Evolutionary conservation across 2,113 vertebrate genomes (phyloP), one percentile per base, ranked within the genome.

Genomic region (Myodes glareolus): DNA sequence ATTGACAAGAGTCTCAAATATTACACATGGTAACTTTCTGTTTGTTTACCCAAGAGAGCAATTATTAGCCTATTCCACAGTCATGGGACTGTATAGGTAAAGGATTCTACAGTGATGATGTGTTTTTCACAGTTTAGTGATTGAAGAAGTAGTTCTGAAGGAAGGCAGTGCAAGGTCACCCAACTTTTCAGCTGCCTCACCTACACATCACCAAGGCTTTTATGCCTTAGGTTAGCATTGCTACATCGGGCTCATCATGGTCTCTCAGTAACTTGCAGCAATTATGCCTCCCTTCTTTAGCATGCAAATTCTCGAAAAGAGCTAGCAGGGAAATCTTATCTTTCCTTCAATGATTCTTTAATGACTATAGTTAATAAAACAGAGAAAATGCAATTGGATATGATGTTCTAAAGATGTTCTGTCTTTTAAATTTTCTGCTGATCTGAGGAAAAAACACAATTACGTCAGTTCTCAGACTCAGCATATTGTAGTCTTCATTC

Each of bases 361-460:
- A 97, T 97, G 92, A 90, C 68, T 90, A 3, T 39, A 88, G 94
- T 94, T 91, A 82, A 93, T 97, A 95, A 45, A 87, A 70, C 19
- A 87, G 61, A 94, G 87, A 97, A 97, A 97, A 93, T 77, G 10
- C 21, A 72, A 93, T 75, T 80, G 45, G 94, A 96, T 97, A 92
- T 77, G 94, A 96, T 95, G 88, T 61, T 84, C 61, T 80, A 95
- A 96, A 55, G 47, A 81, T 68, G 61, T 89, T 92, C 0, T 52
- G 96, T 67, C 81, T 96, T 80, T 94, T 13, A 61, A 61, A 77
- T 92, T 96, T 98, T 97, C 36, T 97, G 95, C 96, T 97, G 92
- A 21, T 39, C 0, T 96, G 95, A 95, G 94, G 4, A 58, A 94
- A 98, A 98, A 97, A 89, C 27, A 92, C 14, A 96, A 63, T 97